Percentiles rank a stretch among this genome's conserved stretches.
Evolutionary conservation across 2,888 invertebrate genomes (phyloP).

Genomic region (Scaptomyza caliginosa): DNA sequence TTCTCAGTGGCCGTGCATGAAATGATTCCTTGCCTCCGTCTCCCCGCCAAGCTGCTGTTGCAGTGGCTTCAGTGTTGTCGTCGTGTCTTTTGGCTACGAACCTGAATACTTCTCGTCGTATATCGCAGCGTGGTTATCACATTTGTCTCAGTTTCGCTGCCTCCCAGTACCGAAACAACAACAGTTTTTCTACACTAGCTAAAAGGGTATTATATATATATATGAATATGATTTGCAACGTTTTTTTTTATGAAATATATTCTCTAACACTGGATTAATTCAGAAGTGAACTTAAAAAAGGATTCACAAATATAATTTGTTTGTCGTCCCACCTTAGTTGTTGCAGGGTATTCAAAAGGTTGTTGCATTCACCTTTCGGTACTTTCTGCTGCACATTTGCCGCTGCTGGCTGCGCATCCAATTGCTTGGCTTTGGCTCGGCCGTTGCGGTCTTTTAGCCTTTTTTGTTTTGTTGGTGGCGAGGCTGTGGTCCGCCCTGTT

Average conservation of each 20-base stretch:
- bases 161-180: constrained; percentile 26
- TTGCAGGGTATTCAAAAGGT: background rate
- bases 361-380: background rate
- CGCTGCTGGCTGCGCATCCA: constrained; percentile 54
- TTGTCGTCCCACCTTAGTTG: too few relatives aligned
- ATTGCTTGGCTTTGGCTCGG: constrained; percentile 47
- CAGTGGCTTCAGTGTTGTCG: constrained; percentile 29
- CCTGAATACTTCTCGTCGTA: constrained; percentile 51
- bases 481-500: constrained; percentile 26
- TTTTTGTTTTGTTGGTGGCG: constrained; percentile 2
- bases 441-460: constrained; percentile 26
- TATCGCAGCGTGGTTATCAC: constrained; percentile 81
- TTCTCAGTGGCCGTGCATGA: constrained; percentile 79
- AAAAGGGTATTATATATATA: background rate
- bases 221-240: background rate
- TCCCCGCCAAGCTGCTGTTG: background rate
- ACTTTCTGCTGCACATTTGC: background rate
- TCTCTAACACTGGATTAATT: background rate
- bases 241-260: background rate
- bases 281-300: too few relatives aligned
- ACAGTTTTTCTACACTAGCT: constrained; percentile 3
- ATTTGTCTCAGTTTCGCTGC: constrained; percentile 75
- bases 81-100: constrained; percentile 61
- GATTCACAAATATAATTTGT: too few relatives aligned
- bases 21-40: constrained; percentile 29